Evolutionary conservation across 23 tunicate species (phyloP), one percentile per base, ranked within the genome.

Genomic region (Phallusia fumigata): DNA sequence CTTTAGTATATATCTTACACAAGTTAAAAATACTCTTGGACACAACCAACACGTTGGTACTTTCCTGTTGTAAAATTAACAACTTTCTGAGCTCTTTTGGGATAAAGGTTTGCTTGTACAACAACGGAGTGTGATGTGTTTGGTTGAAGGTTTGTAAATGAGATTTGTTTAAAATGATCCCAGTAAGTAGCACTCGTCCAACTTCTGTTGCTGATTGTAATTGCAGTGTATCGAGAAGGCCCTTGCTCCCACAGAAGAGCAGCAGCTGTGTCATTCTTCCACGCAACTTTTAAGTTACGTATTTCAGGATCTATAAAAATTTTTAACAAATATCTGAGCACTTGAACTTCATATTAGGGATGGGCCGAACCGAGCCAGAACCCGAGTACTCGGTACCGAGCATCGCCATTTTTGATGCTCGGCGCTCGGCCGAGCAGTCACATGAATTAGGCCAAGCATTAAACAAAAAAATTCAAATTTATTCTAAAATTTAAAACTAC

Each of bases 231-330:
- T 6, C 28, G 3, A 58, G 69, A 6, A 6, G 28, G 13, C 16
- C 69, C 69, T 58, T 58, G 69, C 28, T 58, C 16, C 69, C 69
- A 58, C 3, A 58, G 5, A 21, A 58, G 28, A 21, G 13, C 28
- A 24, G 69, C 69, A 21, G 69, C 28, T 22, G 69, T 58, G 28
- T 58, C 69, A 58, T 58, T 58, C 69, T 58, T 58, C 69, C 69
- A 58, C 13, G 11, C 28, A 58, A 58, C 69, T 24, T 16, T 22
- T 24, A 58, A 58, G 69, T 24, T 6, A 3, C 69, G 26, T 6
- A 58, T 24, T 58, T 58, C 13, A 21, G 69, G 69, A 58, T 58
- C 69, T 58, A 40, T 10, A n/a, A n/a, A n/a, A n/a, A n/a, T n/a
- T n/a, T n/a, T n/a, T n/a, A n/a, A n/a, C n/a, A n/a, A n/a, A n/a